Conservation (phyloP, 2,797 vertebrate species). For the Eospalax fontanierii region DNA sequence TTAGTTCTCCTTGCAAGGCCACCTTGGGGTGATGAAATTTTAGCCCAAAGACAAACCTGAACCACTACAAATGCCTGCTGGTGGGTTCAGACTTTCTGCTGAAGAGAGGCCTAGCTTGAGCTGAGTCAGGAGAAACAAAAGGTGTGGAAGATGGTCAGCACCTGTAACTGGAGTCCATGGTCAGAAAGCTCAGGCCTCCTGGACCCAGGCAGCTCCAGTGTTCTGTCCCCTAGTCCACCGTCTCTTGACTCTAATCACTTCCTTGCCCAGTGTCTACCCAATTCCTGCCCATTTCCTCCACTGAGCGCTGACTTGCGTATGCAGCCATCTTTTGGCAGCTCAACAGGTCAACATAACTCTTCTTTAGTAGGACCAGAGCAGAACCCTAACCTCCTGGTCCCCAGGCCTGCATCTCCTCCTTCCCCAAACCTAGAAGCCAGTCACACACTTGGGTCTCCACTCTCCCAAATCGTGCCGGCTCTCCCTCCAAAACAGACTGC, state of each 20-base stretch:
- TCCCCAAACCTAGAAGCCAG: background rate
- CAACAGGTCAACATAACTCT: background rate
- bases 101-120: background rate
- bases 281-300: background rate
- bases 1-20: background rate
- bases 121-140: background rate
- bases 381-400: background rate
- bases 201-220: background rate
- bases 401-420: background rate
- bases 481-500: background rate
- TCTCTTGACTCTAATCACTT: background rate
- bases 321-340: background rate
- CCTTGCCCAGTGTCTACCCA: background rate
- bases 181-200: background rate
- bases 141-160: background rate
- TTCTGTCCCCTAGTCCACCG: accelerated
- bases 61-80: background rate
- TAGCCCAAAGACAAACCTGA: background rate
- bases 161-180: background rate
- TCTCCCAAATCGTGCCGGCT: background rate
- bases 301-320: accelerated
- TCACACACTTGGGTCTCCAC: background rate
- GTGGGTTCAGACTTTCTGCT: background rate
- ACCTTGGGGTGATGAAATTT: accelerated
- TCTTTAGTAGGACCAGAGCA: accelerated